Conservation (phyloP, 2,797 vertebrate genomes). For the Sebastes melanostomus region DNA sequence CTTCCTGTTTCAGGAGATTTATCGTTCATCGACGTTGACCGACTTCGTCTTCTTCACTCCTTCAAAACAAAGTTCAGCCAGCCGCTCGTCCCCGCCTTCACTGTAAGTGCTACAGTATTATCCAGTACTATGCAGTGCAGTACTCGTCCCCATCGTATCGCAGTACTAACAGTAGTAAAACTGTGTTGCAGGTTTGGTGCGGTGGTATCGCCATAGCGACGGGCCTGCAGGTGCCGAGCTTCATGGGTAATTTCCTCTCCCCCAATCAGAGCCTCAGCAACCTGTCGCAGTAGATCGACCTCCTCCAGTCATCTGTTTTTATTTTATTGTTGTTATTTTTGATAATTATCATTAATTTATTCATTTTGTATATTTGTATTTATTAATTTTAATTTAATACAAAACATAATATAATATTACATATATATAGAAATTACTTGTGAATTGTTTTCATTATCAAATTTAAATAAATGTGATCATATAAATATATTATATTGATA, state of each 20-base stretch:
- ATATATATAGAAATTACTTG: not conserved
- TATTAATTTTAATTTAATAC: not conserved
- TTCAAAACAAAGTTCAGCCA: constrained; percentile 93
- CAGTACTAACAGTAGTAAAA: not conserved
- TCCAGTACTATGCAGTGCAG: not conserved
- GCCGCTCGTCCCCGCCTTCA: constrained; percentile 92
- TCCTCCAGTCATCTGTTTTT: not conserved
- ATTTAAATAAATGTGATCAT: not conserved
- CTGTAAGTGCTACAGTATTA: not conserved
- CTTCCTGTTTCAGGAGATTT: constrained; percentile 86
- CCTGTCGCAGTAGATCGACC: constrained; percentile 14
- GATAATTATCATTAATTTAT: not conserved
- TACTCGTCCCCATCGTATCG: not conserved
- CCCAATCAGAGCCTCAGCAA: constrained; percentile 68
- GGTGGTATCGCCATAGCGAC: constrained; percentile 88
- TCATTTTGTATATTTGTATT: not conserved
- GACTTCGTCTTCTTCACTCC: constrained; percentile 87
- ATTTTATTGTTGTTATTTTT: not conserved
- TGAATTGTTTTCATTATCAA: not conserved
- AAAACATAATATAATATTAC: not conserved
- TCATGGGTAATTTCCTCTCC: constrained; percentile 87
- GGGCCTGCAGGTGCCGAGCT: constrained; percentile 92
- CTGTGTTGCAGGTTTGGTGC: constrained; percentile 89
- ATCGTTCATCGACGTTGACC: constrained; percentile 89
- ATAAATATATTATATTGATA: not conserved